phyloP scores from a whole-genome alignment of 2,797 vertebrate genomes.

The Hemibagrus guttatus region DNA sequence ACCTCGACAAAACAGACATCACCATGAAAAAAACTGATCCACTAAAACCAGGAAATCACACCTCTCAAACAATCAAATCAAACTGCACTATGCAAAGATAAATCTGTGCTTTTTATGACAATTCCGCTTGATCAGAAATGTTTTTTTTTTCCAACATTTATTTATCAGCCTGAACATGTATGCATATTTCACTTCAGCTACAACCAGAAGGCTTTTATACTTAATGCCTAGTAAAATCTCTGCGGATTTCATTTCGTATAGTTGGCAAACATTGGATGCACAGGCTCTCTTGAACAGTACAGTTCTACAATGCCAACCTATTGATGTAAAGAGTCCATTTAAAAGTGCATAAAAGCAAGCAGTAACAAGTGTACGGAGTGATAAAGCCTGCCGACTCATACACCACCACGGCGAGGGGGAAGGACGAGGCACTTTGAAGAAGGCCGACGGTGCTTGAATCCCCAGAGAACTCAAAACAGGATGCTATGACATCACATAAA shows the following conservation, averaged over 20 bases:
- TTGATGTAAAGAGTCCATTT: constrained; percentile 69
- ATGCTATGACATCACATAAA: neutral
- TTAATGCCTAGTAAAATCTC: constrained; percentile 32
- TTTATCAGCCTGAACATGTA: constrained; percentile 7
- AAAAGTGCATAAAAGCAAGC: constrained; percentile 73
- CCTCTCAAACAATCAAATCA: constrained; percentile 15
- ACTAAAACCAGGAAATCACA: neutral
- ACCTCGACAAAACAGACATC: neutral
- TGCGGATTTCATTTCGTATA: constrained; percentile 11
- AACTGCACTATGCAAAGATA: neutral
- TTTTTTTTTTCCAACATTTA: neutral
- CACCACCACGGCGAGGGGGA: constrained; percentile 64
- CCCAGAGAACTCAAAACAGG: constrained; percentile 62
- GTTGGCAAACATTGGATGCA: constrained; percentile 12
- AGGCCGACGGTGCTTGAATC: constrained; percentile 70
- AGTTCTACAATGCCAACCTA: constrained; percentile 37
- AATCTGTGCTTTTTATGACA: neutral
- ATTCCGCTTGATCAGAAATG: neutral
- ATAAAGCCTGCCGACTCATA: constrained; percentile 68
- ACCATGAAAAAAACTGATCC: neutral
- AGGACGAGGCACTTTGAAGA: constrained; percentile 66
- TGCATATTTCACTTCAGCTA: neutral
- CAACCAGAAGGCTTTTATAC: neutral
- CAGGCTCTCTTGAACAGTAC: constrained; percentile 3
- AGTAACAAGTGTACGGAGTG: constrained; percentile 66